Conservation (phyloP, 2,888 invertebrate species). For the Allolobophora icterica region DNA sequence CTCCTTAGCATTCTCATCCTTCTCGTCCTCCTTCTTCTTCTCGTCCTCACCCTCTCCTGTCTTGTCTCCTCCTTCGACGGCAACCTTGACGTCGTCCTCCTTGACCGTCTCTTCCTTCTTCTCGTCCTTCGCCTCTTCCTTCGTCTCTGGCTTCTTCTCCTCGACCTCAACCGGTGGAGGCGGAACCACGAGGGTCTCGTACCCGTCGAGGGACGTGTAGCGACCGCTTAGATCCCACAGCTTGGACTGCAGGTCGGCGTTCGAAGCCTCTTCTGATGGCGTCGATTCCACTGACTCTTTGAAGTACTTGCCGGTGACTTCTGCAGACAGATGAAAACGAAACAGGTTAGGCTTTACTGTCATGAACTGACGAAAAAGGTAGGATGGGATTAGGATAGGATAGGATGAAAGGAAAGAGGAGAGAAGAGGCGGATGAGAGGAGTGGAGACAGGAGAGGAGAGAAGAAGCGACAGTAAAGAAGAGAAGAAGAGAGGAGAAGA, state of each 20-base stretch:
- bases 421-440: not conserved
- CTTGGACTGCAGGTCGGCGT: constrained; percentile 56
- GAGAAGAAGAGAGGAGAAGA: too few relatives aligned
- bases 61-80: constrained; percentile 9
- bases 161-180: constrained; percentile 51
- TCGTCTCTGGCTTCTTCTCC: constrained; percentile 41
- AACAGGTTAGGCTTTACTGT: not conserved
- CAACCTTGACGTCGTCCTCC: constrained; percentile 34
- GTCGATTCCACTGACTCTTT: constrained; percentile 50
- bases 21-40: constrained; percentile 28
- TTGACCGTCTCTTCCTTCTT: constrained; percentile 32
- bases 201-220: constrained; percentile 55
- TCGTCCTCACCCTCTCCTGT: constrained; percentile 21
- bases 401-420: not conserved
- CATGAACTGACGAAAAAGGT: not conserved
- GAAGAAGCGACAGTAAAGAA: too few relatives aligned
- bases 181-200: constrained; percentile 54
- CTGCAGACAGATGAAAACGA: constrained; percentile 44
- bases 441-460: not conserved
- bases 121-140: constrained; percentile 41
- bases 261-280: constrained; percentile 54
- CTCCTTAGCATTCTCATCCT: constrained; percentile 29
- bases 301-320: constrained; percentile 55
- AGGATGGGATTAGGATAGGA: not conserved
- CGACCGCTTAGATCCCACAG: constrained; percentile 57